Conservation (phyloP, 2,888 invertebrate species). For the Pyrocoelia pectoralis region DNA sequence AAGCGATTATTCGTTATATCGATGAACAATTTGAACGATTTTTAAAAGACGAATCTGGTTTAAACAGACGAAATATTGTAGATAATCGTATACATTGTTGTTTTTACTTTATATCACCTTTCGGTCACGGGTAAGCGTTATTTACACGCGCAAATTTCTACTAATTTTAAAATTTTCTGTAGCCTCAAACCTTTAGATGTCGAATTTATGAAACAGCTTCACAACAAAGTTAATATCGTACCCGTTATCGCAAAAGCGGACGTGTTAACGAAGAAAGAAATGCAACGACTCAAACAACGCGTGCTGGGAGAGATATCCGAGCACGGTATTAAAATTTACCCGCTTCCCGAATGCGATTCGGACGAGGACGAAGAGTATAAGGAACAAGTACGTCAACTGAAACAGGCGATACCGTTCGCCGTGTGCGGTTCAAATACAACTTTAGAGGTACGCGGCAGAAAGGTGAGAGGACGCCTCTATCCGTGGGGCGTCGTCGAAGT, state of each 20-base stretch:
- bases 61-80: conserved; percentile 94
- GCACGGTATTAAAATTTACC: conserved; percentile 93
- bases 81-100: conserved; percentile 98
- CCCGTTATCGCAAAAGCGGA: conserved; percentile 98
- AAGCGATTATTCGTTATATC: conserved; percentile 94
- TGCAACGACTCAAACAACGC: conserved; percentile 83
- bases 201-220: conserved; percentile 95
- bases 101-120: conserved; percentile 97
- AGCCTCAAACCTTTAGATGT: conserved; percentile 93
- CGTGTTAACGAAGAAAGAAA: conserved; percentile 92
- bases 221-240: conserved; percentile 95
- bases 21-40: conserved; percentile 97
- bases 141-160: neutral
- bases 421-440: conserved; percentile 95
- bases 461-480: conserved; percentile 93
- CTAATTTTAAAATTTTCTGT: neutral
- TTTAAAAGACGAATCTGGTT: conserved; percentile 90
- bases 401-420: conserved; percentile 96
- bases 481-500: conserved; percentile 99
- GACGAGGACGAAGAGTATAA: conserved; percentile 97
- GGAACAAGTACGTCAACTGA: conserved; percentile 88
- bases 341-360: conserved; percentile 93
- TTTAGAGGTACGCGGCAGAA: conserved; percentile 90
- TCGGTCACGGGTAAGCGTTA: conserved; percentile 86
- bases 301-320: conserved; percentile 92